phyloP scores from a whole-genome alignment of 2,888 invertebrate genomes.

The Drosophila buzzatii region DNA sequence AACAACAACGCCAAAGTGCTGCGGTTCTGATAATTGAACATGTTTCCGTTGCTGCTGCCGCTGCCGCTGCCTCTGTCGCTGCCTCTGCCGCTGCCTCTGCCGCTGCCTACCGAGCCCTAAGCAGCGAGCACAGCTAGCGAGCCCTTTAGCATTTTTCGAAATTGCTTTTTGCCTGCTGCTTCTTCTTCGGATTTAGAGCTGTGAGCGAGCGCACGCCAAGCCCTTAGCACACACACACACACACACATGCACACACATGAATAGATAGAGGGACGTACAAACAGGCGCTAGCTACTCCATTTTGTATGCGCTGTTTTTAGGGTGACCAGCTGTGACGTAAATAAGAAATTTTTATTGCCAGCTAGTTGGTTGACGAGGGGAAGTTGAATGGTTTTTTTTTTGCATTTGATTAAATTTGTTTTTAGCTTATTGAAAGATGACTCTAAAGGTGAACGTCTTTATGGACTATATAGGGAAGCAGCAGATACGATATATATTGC shows the following conservation, averaged over 20 bases:
- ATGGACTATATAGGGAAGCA: not conserved
- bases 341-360: constrained; percentile 15
- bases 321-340: constrained; percentile 67
- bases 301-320: constrained; percentile 66
- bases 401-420: constrained; percentile 26
- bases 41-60: constrained; percentile 55
- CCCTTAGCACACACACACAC: constrained; percentile 30
- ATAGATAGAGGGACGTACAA: constrained; percentile 21
- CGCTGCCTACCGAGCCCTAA: constrained; percentile 4
- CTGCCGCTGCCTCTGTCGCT: constrained; percentile 9
- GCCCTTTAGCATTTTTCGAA: constrained; percentile 67
- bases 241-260: constrained; percentile 7
- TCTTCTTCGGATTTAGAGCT: constrained; percentile 36
- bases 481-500: constrained; percentile 44
- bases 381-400: not conserved
- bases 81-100: not conserved
- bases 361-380: not conserved
- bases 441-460: constrained; percentile 2
- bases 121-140: constrained; percentile 27
- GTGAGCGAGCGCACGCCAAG: constrained; percentile 46
- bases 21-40: constrained; percentile 72
- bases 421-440: not conserved
- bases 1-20: constrained; percentile 27
- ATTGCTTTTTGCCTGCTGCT: constrained; percentile 62
- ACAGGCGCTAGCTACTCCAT: constrained; percentile 62